A percentile compares a stretch with the other conserved stretches of the same genome.
Evolutionary conservation across 1,140 invertebrate species (phyloP).

Genomic region (Drosophila yakuba): DNA sequence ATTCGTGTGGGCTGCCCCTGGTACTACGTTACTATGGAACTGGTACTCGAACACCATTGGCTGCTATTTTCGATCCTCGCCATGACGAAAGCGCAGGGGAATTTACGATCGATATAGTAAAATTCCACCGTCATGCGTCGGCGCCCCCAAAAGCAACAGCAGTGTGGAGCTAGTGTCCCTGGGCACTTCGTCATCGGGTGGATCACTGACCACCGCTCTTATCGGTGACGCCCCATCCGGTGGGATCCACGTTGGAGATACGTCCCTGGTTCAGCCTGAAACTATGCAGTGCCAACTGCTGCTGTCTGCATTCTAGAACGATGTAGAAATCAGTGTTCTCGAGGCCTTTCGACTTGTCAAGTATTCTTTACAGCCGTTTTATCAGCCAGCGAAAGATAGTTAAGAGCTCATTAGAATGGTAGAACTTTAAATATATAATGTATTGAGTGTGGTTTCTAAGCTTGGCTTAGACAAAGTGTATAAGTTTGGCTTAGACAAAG

Average conservation of each 20-base stretch:
- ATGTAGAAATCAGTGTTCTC: not conserved
- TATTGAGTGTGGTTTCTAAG: no score
- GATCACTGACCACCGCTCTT: constrained; percentile 46
- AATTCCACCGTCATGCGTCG: constrained; percentile 58
- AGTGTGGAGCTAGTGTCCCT: not conserved
- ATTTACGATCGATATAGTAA: constrained; percentile 29
- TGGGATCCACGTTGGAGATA: not conserved
- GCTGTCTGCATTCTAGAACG: not conserved
- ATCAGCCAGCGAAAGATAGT: no score
- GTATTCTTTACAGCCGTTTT: not conserved
- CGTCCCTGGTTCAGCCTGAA: constrained; percentile 10
- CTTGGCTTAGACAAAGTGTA: no score
- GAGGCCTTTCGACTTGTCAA: not conserved
- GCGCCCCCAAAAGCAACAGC: not conserved
- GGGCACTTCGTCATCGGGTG: constrained; percentile 40
- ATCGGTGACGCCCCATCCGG: constrained; percentile 41
- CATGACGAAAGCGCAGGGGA: constrained; percentile 55
- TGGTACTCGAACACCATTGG: not conserved
- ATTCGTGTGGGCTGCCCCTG: constrained; percentile 19
- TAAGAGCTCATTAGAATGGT: no score
- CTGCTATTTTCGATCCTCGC: constrained; percentile 28
- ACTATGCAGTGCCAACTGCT: not conserved
- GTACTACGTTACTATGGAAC: no score
- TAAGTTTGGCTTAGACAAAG: no score
- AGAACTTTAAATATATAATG: not conserved